Percentiles rank a stretch among this genome's conserved stretches.
These are phyloP conservation scores for Scaptomyza tumidula DNA, from an alignment of 2,888 invertebrate species.

Conservation along the genomic window DNA sequence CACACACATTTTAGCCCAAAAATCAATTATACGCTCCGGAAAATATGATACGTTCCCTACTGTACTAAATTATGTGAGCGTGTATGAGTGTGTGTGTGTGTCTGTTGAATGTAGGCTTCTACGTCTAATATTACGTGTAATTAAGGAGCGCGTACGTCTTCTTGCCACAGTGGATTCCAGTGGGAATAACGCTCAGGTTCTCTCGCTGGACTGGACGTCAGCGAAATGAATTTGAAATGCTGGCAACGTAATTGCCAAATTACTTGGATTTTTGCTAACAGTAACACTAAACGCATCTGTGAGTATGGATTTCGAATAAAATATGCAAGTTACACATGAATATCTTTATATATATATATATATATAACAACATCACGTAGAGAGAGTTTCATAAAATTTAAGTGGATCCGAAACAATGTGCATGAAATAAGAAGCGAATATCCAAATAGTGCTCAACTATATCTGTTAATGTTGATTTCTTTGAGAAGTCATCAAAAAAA, in stretches of 20 bases:
- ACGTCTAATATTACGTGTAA: slow-evolving; percentile 72
- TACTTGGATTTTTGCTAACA: slow-evolving; percentile 66
- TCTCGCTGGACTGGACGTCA: slow-evolving; percentile 20
- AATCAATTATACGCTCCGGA: slow-evolving; percentile 73
- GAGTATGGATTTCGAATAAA: slow-evolving; percentile 79
- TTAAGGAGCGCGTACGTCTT: slow-evolving; percentile 52
- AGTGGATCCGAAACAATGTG: too few species aligned
- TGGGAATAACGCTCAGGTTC: slow-evolving; percentile 48
- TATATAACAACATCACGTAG: slow-evolving; percentile 43
- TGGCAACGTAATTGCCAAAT: slow-evolving; percentile 73
- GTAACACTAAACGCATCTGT: slow-evolving; percentile 70
- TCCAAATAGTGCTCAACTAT: not conserved
- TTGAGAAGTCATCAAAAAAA: slow-evolving; percentile 12
- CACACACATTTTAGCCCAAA: slow-evolving; percentile 59
- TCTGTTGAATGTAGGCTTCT: slow-evolving; percentile 17
- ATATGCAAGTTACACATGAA: slow-evolving; percentile 65
- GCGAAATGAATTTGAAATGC: slow-evolving; percentile 66
- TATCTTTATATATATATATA: too few species aligned
- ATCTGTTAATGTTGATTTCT: not conserved
- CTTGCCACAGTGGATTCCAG: slow-evolving; percentile 24
- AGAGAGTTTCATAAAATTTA: not conserved
- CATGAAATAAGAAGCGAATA: not conserved
- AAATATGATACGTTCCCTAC: slow-evolving; percentile 61
- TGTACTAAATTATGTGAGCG: not conserved
- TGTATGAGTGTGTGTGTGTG: slow-evolving; percentile 7